phyloP scores from a whole-genome alignment of 2,113 vertebrate genomes.

The Dromas ardeola region DNA sequence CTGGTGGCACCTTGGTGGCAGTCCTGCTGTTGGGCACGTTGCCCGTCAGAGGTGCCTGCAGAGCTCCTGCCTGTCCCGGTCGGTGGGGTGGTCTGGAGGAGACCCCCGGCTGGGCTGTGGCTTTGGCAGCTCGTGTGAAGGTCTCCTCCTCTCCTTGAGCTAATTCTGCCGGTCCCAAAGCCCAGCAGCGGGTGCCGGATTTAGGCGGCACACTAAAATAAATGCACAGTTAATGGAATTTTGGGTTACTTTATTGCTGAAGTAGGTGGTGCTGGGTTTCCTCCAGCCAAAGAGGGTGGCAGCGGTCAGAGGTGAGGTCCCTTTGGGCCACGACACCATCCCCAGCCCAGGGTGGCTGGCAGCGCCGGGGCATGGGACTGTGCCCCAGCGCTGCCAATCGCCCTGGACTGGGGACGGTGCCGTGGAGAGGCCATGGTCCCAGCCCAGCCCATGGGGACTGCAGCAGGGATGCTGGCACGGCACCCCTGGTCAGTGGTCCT shows the following conservation, averaged over 20 bases:
- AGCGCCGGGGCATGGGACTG: fast-evolving
- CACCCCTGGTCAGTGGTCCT: fast-evolving
- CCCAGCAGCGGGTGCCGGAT: background rate
- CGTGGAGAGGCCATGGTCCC: background rate
- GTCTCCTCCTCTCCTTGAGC: conserved; percentile 53
- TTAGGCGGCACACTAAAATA: conserved; percentile 42
- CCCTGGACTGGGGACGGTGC: no score
- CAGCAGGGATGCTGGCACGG: fast-evolving
- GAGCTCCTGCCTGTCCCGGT: background rate
- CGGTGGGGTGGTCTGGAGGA: background rate
- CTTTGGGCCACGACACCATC: background rate
- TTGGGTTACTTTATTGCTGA: background rate
- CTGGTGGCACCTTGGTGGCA: background rate
- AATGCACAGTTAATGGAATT: background rate
- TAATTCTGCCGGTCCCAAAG: conserved; percentile 12
- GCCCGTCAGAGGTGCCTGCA: background rate
- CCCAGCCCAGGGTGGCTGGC: background rate
- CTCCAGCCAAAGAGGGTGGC: background rate
- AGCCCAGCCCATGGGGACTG: fast-evolving
- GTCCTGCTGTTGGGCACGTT: fast-evolving
- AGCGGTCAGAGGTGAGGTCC: background rate
- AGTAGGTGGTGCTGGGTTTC: background rate
- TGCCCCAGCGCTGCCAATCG: background rate
- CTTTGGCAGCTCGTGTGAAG: background rate
- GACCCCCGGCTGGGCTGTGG: background rate